Conservation (phyloP, 2,797 vertebrate genomes). For the Enteromius anoplus region DNA sequence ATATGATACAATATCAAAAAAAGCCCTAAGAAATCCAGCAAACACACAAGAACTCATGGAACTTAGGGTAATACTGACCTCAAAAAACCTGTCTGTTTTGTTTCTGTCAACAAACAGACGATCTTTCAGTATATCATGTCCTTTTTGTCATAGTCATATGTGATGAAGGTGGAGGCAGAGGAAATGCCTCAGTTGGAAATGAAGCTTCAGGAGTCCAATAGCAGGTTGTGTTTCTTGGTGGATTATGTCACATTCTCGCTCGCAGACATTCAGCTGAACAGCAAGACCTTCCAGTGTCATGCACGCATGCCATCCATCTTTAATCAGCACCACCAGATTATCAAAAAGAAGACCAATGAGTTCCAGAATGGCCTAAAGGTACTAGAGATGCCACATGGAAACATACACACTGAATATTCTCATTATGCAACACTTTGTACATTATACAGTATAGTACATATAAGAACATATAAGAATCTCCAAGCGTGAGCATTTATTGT, state of each 20-base stretch:
- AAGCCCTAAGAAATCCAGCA: conserved; percentile 80
- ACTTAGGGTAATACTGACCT: conserved; percentile 78
- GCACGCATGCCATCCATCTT: conserved; percentile 85
- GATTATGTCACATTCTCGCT: conserved; percentile 78
- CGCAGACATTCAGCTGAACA: conserved; percentile 78
- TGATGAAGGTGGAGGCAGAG: conserved; percentile 74
- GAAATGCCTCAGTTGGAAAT: conserved; percentile 80
- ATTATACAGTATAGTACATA: not conserved
- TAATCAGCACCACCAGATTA: conserved; percentile 80
- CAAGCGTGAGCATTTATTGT: not conserved
- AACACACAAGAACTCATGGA: conserved; percentile 86
- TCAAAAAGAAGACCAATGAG: conserved; percentile 77
- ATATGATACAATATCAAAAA: conserved; percentile 86
- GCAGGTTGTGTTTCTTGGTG: conserved; percentile 78
- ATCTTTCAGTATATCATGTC: conserved; percentile 1
- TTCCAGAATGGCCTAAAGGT: conserved; percentile 86
- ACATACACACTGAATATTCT: not conserved
- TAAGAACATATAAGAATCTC: not conserved
- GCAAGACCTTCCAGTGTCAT: conserved; percentile 81
- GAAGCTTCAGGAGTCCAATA: conserved; percentile 78
- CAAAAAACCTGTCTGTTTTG: not conserved
- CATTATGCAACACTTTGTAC: not conserved
- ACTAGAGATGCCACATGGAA: conserved; percentile 36
- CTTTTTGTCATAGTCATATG: conserved; percentile 69
- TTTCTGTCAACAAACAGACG: not conserved